These are phyloP conservation scores for Etia nguti DNA, from an alignment of 2,113 vertebrate species.

Conservation along the genomic window DNA sequence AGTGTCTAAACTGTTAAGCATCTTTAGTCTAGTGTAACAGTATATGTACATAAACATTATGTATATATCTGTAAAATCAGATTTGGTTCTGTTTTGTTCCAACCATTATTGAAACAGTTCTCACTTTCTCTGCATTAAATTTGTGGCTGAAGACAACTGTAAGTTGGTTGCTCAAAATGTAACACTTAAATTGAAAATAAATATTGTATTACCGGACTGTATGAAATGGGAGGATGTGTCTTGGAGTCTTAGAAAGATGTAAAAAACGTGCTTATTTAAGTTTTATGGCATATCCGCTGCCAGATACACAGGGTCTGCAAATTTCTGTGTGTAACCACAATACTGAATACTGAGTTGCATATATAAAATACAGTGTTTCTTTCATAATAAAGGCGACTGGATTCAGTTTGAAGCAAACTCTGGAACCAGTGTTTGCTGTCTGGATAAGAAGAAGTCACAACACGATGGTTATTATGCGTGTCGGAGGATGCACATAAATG, in stretches of 20 bases:
- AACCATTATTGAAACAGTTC: constrained; percentile 85
- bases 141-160: constrained; percentile 94
- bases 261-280: constrained; percentile 54
- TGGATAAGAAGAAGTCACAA: background rate
- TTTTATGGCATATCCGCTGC: constrained; percentile 36
- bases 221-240: constrained; percentile 82
- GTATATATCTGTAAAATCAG: constrained; percentile 83
- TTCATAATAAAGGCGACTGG: constrained; percentile 70
- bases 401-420: constrained; percentile 45
- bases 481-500: background rate
- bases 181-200: constrained; percentile 95
- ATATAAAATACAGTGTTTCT: constrained; percentile 65
- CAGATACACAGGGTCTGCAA: constrained; percentile 41
- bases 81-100: constrained; percentile 90
- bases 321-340: constrained; percentile 51
- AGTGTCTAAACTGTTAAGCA: constrained; percentile 86
- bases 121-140: constrained; percentile 86
- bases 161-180: constrained; percentile 96
- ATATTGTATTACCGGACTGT: constrained; percentile 96
- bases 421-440: background rate
- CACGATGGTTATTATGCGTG: background rate
- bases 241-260: constrained; percentile 77
- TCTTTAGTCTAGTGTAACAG: constrained; percentile 83
- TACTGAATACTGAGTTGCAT: constrained; percentile 52
- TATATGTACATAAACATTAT: constrained; percentile 74